Percentiles rank a stretch among this genome's conserved stretches.
Evolutionary conservation across 2,888 invertebrate species (phyloP).

Genomic region (Colostygia pectinataria): DNA sequence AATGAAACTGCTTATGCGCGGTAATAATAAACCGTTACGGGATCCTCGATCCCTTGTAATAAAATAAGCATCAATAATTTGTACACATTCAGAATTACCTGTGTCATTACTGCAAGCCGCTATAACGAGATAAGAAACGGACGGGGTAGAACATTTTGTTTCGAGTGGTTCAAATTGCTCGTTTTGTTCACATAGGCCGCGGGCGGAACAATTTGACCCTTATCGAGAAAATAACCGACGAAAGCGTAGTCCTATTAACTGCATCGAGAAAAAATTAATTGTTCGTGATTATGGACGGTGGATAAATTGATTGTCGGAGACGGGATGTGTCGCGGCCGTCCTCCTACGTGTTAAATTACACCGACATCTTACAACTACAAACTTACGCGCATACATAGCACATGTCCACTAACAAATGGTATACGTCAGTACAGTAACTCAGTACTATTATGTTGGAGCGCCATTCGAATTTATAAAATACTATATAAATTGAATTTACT

Average conservation of each 20-base stretch:
- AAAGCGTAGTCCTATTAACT: conserved; percentile 70
- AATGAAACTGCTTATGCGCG: conserved; percentile 17
- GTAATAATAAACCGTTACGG: conserved; percentile 22
- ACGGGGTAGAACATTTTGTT: conserved; percentile 61
- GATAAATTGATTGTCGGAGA: conserved; percentile 68
- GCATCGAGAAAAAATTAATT: conserved; percentile 72
- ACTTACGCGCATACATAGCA: conserved; percentile 16
- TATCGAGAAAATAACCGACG: conserved; percentile 76
- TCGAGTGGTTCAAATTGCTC: conserved; percentile 68
- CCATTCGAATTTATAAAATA: conserved; percentile 48
- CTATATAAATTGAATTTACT: conserved; percentile 43
- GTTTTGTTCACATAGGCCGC: conserved; percentile 71
- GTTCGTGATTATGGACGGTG: conserved; percentile 74
- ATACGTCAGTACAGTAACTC: conserved; percentile 45
- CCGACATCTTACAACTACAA: conserved; percentile 21
- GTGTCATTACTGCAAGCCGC: conserved; percentile 53
- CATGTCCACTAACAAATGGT: conserved; percentile 44
- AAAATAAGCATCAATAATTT: conserved; percentile 24
- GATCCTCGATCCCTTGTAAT: conserved; percentile 17
- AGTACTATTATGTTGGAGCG: conserved; percentile 43
- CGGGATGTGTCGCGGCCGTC: conserved; percentile 57
- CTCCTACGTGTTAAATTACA: conserved; percentile 48
- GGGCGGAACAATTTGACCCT: conserved; percentile 74
- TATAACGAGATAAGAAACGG: conserved; percentile 60
- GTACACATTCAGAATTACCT: conserved; percentile 32